A percentile compares a stretch with the other conserved stretches of the same genome.
Evolutionary conservation across 1,140 invertebrate genomes (phyloP).

Genomic region (Heliconius nattereri): DNA sequence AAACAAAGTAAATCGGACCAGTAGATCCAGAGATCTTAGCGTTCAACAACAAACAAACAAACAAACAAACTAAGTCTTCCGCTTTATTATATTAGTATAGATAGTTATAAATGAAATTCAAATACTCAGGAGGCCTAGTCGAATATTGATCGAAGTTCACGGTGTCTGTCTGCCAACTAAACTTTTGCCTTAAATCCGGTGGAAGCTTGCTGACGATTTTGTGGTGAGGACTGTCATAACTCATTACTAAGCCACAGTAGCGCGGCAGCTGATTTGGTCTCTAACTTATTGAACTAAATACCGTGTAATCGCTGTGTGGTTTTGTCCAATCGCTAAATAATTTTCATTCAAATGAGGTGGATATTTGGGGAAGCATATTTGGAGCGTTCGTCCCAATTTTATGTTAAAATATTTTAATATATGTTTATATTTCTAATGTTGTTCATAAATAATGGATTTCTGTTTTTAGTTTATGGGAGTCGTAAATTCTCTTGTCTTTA

Average conservation of each 20-base stretch:
- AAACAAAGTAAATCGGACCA: too few species aligned
- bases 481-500: too few species aligned
- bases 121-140: neutral
- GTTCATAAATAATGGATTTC: too few species aligned
- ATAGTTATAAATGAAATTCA: neutral
- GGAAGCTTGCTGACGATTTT: neutral
- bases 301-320: constrained; percentile 16
- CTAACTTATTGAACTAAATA: constrained; percentile 21
- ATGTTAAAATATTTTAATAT: too few species aligned
- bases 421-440: too few species aligned
- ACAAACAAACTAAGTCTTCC: too few species aligned
- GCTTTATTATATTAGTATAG: too few species aligned
- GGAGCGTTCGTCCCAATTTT: neutral
- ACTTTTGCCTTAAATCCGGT: neutral
- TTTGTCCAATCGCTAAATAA: constrained; percentile 1
- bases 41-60: too few species aligned
- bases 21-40: too few species aligned
- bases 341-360: constrained; percentile 17
- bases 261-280: constrained; percentile 13
- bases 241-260: neutral
- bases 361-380: neutral
- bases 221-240: constrained; percentile 9
- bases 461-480: too few species aligned
- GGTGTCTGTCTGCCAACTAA: neutral
- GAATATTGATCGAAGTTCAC: neutral